Conservation (phyloP, 1,140 invertebrate species). For the Anoplophora glabripennis region DNA sequence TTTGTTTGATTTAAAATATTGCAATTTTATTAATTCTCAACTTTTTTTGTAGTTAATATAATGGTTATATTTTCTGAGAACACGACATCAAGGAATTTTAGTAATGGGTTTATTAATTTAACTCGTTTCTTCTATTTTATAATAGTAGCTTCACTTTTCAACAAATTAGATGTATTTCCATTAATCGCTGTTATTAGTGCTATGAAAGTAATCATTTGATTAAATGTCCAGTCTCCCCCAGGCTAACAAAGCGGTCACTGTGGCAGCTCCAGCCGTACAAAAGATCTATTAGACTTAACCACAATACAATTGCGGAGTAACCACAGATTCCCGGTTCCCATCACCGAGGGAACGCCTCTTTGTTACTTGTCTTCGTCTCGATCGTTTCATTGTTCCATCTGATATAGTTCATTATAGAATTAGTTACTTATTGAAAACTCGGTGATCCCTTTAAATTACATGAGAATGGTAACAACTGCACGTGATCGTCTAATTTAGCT, state of each 20-base stretch:
- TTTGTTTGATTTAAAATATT: no score
- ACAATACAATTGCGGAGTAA: constrained; percentile 17
- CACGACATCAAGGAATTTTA: no score
- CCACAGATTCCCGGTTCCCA: constrained; percentile 24
- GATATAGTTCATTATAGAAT: constrained; percentile 15
- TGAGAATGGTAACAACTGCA: constrained; percentile 7
- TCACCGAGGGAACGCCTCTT: constrained; percentile 12
- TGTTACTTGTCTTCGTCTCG: constrained; percentile 3
- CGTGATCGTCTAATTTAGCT: not conserved
- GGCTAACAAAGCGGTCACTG: constrained; percentile 8
- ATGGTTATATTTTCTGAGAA: no score
- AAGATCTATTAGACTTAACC: constrained; percentile 15
- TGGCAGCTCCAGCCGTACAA: constrained; percentile 1
- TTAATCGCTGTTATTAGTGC: no score
- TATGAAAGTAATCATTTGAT: no score
- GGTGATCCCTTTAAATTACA: constrained; percentile 1
- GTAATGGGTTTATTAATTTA: no score
- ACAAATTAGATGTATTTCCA: no score
- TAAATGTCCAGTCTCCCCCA: not conserved
- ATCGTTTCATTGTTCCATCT: constrained; percentile 11
- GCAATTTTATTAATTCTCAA: no score
- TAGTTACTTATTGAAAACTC: constrained; percentile 6
- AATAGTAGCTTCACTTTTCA: no score
- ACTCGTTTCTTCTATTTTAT: no score
- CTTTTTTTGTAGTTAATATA: no score